A percentile compares a stretch with the other conserved stretches of the same genome.
phyloP scores from a whole-genome alignment of 1,140 invertebrate species.

The Heliconius himera region DNA sequence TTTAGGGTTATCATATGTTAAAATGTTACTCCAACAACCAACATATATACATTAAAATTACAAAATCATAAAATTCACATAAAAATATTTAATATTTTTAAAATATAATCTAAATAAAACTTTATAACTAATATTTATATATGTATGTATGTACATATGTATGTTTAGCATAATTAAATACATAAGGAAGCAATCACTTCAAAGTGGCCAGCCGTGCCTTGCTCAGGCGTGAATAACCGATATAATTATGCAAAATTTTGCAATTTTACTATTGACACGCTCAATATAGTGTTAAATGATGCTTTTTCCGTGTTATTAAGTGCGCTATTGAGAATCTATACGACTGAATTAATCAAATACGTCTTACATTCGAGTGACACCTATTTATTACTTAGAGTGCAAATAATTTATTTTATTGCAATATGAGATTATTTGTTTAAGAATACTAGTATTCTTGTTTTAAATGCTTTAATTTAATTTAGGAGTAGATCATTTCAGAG shows the following conservation, averaged over 20 bases:
- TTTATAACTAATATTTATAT: neutral
- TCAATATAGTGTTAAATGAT: conserved; percentile 30
- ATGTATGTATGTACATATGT: neutral
- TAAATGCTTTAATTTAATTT: no score
- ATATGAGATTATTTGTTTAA: no score
- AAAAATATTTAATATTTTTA: no score
- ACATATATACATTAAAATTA: no score
- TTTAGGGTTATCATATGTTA: no score
- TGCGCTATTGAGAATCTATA: conserved; percentile 1
- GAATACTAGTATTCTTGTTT: no score
- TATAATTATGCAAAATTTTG: conserved; percentile 46
- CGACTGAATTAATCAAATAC: neutral
- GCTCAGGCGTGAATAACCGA: conserved; percentile 36
- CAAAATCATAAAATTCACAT: no score
- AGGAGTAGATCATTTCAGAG: no score
- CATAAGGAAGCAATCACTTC: conserved; percentile 30
- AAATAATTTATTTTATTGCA: no score
- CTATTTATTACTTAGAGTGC: neutral
- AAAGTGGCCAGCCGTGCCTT: conserved; percentile 23
- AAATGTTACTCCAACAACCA: no score
- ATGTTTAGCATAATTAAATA: conserved; percentile 11
- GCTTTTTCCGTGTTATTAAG: conserved; percentile 26
- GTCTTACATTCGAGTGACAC: neutral
- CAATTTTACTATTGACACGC: conserved; percentile 34
- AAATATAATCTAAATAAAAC: neutral